Conservation (phyloP, 2,888 invertebrate genomes). For the Polyploca ridens region DNA sequence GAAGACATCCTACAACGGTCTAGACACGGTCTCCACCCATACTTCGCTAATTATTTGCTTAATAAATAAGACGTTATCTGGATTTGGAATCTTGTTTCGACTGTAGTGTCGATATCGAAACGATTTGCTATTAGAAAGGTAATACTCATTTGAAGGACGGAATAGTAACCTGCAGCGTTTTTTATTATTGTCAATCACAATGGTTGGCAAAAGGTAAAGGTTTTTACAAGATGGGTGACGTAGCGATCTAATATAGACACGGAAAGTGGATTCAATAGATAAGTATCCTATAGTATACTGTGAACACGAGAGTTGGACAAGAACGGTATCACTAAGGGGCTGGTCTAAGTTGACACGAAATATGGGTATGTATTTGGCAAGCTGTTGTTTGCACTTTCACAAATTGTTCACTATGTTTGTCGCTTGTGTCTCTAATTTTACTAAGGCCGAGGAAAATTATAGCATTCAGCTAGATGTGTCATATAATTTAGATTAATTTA, state of each 20-base stretch:
- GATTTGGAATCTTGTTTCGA: constrained; percentile 48
- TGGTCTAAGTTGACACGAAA: constrained; percentile 42
- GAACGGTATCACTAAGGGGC: constrained; percentile 67
- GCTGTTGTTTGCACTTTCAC: neutral
- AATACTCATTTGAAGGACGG: constrained; percentile 44
- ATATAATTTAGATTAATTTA: neutral
- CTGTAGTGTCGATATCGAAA: constrained; percentile 35
- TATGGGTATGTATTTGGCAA: neutral
- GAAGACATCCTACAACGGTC: constrained; percentile 24
- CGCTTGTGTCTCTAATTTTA: neutral
- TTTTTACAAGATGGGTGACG: constrained; percentile 39
- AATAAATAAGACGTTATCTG: constrained; percentile 56
- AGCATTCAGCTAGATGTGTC: neutral
- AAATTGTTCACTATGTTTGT: neutral
- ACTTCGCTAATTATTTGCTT: constrained; percentile 50
- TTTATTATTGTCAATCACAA: constrained; percentile 41
- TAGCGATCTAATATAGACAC: constrained; percentile 55
- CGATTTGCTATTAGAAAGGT: constrained; percentile 52
- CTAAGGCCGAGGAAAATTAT: neutral
- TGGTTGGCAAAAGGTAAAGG: constrained; percentile 37
- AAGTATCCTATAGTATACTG: constrained; percentile 54
- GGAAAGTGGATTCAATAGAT: constrained; percentile 50
- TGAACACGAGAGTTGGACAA: constrained; percentile 64
- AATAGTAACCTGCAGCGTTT: constrained; percentile 30
- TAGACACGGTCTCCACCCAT: constrained; percentile 35